A percentile compares a stretch with the other conserved stretches of the same genome.
Evolutionary conservation across 2,113 vertebrate genomes (phyloP).

Genomic region (Tauraco erythrolophus): DNA sequence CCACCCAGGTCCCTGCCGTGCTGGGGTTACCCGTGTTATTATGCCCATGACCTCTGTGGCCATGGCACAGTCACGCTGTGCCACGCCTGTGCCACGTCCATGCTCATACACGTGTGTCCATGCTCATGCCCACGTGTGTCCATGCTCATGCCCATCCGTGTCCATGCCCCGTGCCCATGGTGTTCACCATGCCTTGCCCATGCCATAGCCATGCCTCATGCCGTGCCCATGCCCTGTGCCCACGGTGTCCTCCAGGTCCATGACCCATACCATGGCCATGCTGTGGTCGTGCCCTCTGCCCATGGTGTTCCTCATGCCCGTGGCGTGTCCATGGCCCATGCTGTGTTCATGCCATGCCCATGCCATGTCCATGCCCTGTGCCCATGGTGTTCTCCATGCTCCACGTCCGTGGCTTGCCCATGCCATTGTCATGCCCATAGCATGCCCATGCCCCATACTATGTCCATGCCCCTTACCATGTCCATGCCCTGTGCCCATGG

Average conservation of each 20-base stretch:
- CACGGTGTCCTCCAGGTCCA: not conserved
- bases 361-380: not conserved
- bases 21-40: not conserved
- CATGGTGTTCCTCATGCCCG: not conserved
- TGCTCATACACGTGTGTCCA: fast-evolving
- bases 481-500: not conserved
- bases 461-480: no score
- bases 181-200: not conserved
- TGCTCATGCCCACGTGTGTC: not conserved
- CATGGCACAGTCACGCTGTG: no score
- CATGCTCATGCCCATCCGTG: no score
- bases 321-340: no score
- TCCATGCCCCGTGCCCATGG: not conserved
- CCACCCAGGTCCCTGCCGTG: fast-evolving
- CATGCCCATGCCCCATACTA: not conserved
- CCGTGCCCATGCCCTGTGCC: no score
- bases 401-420: not conserved
- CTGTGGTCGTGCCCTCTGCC: not conserved
- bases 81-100: not conserved
- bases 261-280: not conserved
- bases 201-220: not conserved
- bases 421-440: not conserved
- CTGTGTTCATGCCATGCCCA: not conserved
- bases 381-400: not conserved
- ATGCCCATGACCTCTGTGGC: no score